Conservation (phyloP, 2,888 invertebrate species). For the Leucoma salicis region DNA sequence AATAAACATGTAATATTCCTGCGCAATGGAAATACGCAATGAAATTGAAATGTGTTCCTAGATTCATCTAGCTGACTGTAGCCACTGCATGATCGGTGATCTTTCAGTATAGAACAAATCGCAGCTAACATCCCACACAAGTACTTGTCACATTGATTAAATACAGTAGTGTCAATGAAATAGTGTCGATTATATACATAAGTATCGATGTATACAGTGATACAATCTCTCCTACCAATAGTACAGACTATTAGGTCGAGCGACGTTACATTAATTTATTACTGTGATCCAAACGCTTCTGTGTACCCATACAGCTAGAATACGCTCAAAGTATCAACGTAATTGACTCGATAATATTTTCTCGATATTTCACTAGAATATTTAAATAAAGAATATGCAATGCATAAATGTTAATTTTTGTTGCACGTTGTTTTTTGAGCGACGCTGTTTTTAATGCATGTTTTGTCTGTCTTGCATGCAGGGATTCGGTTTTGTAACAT, state of each 20-base stretch:
- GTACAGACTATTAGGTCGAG: slow-evolving; percentile 73
- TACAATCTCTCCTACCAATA: slow-evolving; percentile 62
- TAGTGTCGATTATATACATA: slow-evolving; percentile 51
- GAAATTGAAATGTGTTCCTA: slow-evolving; percentile 30
- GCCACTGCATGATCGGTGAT: slow-evolving; percentile 73
- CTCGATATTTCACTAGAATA: slow-evolving; percentile 77
- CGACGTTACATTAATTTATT: slow-evolving; percentile 65
- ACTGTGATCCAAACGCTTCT: slow-evolving; percentile 79
- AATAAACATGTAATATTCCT: slow-evolving; percentile 13
- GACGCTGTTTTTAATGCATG: slow-evolving; percentile 94
- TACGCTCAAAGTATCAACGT: slow-evolving; percentile 83
- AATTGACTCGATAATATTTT: slow-evolving; percentile 71
- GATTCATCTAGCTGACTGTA: slow-evolving; percentile 44
- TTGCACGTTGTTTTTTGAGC: slow-evolving; percentile 90
- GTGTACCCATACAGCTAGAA: slow-evolving; percentile 80
- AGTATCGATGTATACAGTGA: slow-evolving; percentile 50
- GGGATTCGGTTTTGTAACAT: slow-evolving; percentile 99
- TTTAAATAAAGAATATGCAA: slow-evolving; percentile 79
- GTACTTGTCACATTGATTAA: slow-evolving; percentile 53
- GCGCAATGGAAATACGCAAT: slow-evolving; percentile 20
- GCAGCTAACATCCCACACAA: slow-evolving; percentile 77
- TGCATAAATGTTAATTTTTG: slow-evolving; percentile 86
- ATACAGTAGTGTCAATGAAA: slow-evolving; percentile 60
- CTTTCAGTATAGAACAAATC: slow-evolving; percentile 70
- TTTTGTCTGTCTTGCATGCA: slow-evolving; percentile 99